Base-by-base conservation (phyloP, 2,888 invertebrate species). In the Drosophila subquinaria region DNA sequence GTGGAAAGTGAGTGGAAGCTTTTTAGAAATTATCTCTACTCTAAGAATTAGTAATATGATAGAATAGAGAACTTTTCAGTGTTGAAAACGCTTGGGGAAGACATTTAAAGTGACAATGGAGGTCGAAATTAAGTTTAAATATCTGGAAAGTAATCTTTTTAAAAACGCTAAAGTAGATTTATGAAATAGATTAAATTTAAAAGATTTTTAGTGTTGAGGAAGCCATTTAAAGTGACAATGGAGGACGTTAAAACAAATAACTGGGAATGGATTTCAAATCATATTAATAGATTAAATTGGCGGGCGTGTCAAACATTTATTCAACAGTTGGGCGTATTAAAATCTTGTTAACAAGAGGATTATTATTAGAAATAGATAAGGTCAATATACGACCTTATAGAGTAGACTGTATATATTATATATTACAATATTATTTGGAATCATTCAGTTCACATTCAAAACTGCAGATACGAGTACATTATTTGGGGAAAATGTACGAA, bases 21-120 rank as follows among this genome's bases (percentile, higher is more conserved):
- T 0, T 1, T n/a, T 5, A 0, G 2, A 38, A 38, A n/a, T 2
- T 0, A 38, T n/a, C 0, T n/a, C n/a, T 5, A n/a, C 4, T n/a
- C 2, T 38, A n/a, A 38, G 6, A 4, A 38, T n/a, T 36, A 36
- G 13, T 36, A 4, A 36, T 4, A 6, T 1, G n/a, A 38, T 38
- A 35, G 10, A 35, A 27, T 4, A 27, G 6, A 27, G 5, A 27
- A 27, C 0, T 35, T 35, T 35, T 35, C 11, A 10, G 35, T 35
- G 35, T 11, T 35, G 11, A 11, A 11, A 35, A 27, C 4, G 36
- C 13, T 36, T 3, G 13, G 13, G 4, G 0, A 27, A 27, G 27
- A 6, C 4, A 27, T 5, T 5, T 36, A 13, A 36, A 36, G 36
- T 36, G 4, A 13, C 36, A 11, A 13, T 23, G 10, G 2, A 47